Base-by-base conservation (phyloP, 2,113 vertebrate species). In the Notarius quadriscutis region DNA sequence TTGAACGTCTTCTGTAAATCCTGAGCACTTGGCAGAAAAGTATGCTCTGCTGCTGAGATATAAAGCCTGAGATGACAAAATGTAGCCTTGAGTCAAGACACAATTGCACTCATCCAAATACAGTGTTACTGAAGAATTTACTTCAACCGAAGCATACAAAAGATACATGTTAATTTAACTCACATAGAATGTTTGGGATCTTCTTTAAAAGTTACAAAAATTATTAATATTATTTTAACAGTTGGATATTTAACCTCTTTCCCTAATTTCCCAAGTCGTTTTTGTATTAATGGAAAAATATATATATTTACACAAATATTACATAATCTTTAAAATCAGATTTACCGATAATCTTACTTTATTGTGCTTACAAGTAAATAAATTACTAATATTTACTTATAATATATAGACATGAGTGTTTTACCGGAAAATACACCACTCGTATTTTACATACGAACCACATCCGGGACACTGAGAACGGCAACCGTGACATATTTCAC, bases 51-150 rank as follows among this genome's bases (percentile, higher is more conserved):
- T 81, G 51, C 14, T 41, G 7, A 86, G 63, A 22, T 51, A n/a
- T 48, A 57, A 27, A 15, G 65, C 51, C 53, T 55, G 25, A 57
- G 30, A 69, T 81, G 48, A 86, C 77, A 81, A 41, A 41, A 86
- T 80, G 50, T 41, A 22, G 48, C 50, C 74, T 78, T 79, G 58
- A 78, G 41, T 85, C 4, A 65, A 65, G 25, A 18, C 34, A 27
- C 14, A 48, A 63, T 41, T 12, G 18, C 8, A 10, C 8, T n/a
- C 11, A 63, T 14, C 14, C 30, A 82, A 51, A 67, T 58, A 62
- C 14, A n/a, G 17, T 11, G 58, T 74, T 4, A 48, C 30, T 60
- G 30, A 62, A 48, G 30, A 62, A 60, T 50, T 14, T 22, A 58
- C 34, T 65, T 20, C 14, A 75, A 53, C 12, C 53, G 50, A 50